Evolutionary conservation across 2,797 vertebrate species (phyloP).

Genomic region (Valencia hispanica): DNA sequence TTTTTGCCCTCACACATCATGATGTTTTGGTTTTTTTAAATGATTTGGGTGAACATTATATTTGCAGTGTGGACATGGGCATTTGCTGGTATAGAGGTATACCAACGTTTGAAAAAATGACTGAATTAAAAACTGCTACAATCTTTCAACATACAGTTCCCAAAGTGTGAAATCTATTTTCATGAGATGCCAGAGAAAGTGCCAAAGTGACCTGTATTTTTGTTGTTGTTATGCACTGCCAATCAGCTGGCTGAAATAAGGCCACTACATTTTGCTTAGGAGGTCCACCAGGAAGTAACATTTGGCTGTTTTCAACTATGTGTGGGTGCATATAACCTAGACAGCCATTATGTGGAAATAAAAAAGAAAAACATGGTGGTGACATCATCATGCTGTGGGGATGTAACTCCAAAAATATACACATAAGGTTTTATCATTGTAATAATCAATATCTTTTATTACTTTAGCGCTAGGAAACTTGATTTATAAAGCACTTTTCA

Average conservation of each 20-base stretch:
- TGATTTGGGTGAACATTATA: neutral
- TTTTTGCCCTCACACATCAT: conserved; percentile 30
- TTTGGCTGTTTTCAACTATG: neutral
- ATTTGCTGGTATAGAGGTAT: neutral
- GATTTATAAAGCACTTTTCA: too few relatives aligned
- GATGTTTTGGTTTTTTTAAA: conserved; percentile 8
- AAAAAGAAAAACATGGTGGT: neutral
- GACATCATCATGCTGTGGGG: neutral
- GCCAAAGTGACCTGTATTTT: neutral
- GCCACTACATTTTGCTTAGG: neutral
- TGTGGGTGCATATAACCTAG: neutral
- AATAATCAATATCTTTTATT: neutral
- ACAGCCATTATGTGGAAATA: neutral
- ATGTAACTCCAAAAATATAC: neutral
- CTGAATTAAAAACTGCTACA: neutral
- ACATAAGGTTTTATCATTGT: neutral
- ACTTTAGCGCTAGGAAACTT: neutral
- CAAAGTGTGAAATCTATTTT: neutral
- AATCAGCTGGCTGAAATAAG: neutral
- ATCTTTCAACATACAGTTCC: neutral
- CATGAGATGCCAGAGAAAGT: neutral
- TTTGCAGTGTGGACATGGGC: neutral
- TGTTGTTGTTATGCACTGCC: neutral
- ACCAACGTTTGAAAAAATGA: neutral
- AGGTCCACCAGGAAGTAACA: neutral